These are phyloP conservation scores for Percopsis transmontana DNA, from an alignment of 2,113 vertebrate species.

Conservation along the genomic window DNA sequence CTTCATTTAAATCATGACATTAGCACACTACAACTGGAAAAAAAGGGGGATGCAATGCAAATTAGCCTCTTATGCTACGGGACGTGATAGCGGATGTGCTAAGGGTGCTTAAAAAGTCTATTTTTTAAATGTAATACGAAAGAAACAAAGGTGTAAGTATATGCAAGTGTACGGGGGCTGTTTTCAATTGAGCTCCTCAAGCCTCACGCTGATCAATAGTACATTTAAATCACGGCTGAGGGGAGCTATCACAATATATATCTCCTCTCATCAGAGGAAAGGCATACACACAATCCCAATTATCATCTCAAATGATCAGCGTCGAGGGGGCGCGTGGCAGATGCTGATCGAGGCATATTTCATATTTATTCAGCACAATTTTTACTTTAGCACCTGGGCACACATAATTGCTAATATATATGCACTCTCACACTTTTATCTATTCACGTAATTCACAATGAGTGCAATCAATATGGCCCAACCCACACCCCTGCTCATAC, in stretches of 20 bases:
- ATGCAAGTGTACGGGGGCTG: slow-evolving; percentile 59
- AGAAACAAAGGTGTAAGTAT: slow-evolving; percentile 57
- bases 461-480: slow-evolving; percentile 73
- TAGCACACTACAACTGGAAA: slow-evolving; percentile 78
- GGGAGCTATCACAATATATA: slow-evolving; percentile 64
- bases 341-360: slow-evolving; percentile 68
- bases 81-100: slow-evolving; percentile 36
- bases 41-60: slow-evolving; percentile 63
- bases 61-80: slow-evolving; percentile 44
- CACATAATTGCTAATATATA: slow-evolving; percentile 74
- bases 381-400: slow-evolving; percentile 68
- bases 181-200: slow-evolving; percentile 67
- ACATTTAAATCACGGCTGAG: slow-evolving; percentile 76
- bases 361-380: slow-evolving; percentile 70
- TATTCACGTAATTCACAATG: slow-evolving; percentile 78
- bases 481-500: slow-evolving; percentile 57
- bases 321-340: slow-evolving; percentile 50
- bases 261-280: slow-evolving; percentile 69
- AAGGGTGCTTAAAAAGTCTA: slow-evolving; percentile 28
- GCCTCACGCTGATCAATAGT: slow-evolving; percentile 77
- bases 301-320: slow-evolving; percentile 71
- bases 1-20: slow-evolving; percentile 89
- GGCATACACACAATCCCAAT: slow-evolving; percentile 70
- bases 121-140: slow-evolving; percentile 40
- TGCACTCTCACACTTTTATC: slow-evolving; percentile 77